A percentile compares a stretch with the other conserved stretches of the same genome.
These are phyloP conservation scores for Dexiosoma caninum DNA, from an alignment of 2,888 invertebrate species.

Conservation along the genomic window DNA sequence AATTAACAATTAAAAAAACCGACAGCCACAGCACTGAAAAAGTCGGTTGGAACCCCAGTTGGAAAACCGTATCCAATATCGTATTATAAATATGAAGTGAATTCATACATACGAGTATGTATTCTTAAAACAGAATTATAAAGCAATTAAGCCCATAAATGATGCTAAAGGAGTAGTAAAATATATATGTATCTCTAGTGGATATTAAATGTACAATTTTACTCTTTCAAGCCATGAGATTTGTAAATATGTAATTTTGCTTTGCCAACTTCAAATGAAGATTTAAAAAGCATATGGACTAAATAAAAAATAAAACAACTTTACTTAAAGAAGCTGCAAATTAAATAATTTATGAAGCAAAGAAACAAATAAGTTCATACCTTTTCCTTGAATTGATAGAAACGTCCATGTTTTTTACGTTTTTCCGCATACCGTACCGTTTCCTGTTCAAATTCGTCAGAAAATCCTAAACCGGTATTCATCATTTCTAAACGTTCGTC, in stretches of 20 bases:
- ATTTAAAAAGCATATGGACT: slow-evolving; percentile 19
- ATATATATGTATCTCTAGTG: background rate
- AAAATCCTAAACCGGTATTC: slow-evolving; percentile 94
- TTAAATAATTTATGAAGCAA: slow-evolving; percentile 24
- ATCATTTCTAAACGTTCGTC: slow-evolving; percentile 95
- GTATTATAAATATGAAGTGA: too few relatives aligned
- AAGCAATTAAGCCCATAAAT: too few relatives aligned
- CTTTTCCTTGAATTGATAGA: slow-evolving; percentile 92
- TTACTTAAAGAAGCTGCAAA: slow-evolving; percentile 38
- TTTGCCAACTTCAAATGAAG: slow-evolving; percentile 19
- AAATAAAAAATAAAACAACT: background rate
- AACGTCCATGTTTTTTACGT: slow-evolving; percentile 78
- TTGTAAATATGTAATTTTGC: slow-evolving; percentile 16
- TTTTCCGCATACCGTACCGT: slow-evolving; percentile 81
- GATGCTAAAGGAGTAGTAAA: too few relatives aligned
- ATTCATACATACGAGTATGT: too few relatives aligned
- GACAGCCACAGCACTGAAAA: too few relatives aligned
- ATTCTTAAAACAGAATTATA: too few relatives aligned
- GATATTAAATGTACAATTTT: background rate
- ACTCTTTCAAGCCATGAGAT: background rate
- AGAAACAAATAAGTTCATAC: slow-evolving; percentile 78
- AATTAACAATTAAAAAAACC: too few relatives aligned
- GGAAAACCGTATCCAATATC: too few relatives aligned
- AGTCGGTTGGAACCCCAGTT: too few relatives aligned
- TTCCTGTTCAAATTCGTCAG: slow-evolving; percentile 97